Evolutionary conservation across 1,140 invertebrate species (phyloP).

Genomic region (Papilio dardanus): DNA sequence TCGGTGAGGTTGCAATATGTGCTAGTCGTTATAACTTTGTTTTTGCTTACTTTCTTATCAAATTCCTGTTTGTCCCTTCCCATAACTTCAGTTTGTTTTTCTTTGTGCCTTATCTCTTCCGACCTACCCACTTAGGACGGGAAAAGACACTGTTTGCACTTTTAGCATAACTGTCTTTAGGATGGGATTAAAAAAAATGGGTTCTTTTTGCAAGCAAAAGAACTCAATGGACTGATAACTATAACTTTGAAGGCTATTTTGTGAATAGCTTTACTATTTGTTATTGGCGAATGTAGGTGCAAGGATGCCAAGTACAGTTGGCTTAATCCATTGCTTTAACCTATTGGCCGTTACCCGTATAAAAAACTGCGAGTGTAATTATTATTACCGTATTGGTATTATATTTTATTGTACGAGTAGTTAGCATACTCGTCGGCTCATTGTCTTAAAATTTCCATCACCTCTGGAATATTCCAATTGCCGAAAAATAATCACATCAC

Average conservation of each 20-base stretch:
- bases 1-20: too few species aligned
- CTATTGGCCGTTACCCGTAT: too few species aligned
- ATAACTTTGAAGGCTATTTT: not conserved
- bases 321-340: too few species aligned
- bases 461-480: not conserved
- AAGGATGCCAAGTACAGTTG: too few species aligned
- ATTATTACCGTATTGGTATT: too few species aligned
- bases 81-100: slow-evolving; percentile 16
- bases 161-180: not conserved
- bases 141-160: not conserved
- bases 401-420: too few species aligned
- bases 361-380: too few species aligned
- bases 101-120: slow-evolving; percentile 20
- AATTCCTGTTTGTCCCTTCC: slow-evolving; percentile 3
- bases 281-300: too few species aligned
- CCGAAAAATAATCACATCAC: slow-evolving; percentile 11
- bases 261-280: too few species aligned
- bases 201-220: not conserved
- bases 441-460: not conserved
- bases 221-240: too few species aligned
- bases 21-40: not conserved
- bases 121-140: not conserved
- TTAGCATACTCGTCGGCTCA: not conserved
- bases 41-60: slow-evolving; percentile 17
- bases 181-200: not conserved